Base-by-base conservation (phyloP, 2,113 vertebrate genomes). In the Sylvia atricapilla region DNA sequence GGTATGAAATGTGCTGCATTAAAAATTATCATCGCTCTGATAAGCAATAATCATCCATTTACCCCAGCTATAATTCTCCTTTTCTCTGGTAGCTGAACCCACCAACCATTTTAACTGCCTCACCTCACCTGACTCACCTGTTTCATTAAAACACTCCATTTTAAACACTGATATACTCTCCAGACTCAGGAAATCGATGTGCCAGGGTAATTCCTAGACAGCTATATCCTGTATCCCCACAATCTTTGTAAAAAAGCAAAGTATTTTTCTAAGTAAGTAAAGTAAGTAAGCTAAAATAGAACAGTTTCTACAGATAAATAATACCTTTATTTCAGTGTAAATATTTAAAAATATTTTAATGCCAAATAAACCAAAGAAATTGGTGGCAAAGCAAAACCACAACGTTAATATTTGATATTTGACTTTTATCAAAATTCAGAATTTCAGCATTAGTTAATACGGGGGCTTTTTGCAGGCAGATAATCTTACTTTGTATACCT, bases 401-500 rank as follows among this genome's bases (percentile, higher is more conserved):
- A 24, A 11, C 0, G 1, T 64, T 68, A 72, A 66, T 53, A 31
- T 75, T 62, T 84, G 10, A 68, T 37, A 30, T 85, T 67, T 80
- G 7, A 23, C 75, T 80, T 91, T 27, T 17, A 13, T 15, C 64
- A 83, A 64, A 47, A 23, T 56, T 70, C 66, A 28, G 28, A 92
- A 78, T 60, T 47, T 31, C 39, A 35, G 22, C 35, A 49, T 84
- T 74, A 22, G 11, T 31, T 80, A 88, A 82, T 7, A 15, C 1
- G 16, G 14, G 28, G 3, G 0, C 9, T 0, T 43, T 80, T 35
- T 76, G 44, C 25, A 83, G 39, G 28, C 43, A 52, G 80, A 47
- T 70, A 84, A 79, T 87, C 93, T 93, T 75, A 85, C 87, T 94
- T 92, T 88, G 79, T 82, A 60, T 73, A 62, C 35, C 35, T 93